Conservation (phyloP, 2,888 invertebrate species). For the Chrysodeixis includens region DNA sequence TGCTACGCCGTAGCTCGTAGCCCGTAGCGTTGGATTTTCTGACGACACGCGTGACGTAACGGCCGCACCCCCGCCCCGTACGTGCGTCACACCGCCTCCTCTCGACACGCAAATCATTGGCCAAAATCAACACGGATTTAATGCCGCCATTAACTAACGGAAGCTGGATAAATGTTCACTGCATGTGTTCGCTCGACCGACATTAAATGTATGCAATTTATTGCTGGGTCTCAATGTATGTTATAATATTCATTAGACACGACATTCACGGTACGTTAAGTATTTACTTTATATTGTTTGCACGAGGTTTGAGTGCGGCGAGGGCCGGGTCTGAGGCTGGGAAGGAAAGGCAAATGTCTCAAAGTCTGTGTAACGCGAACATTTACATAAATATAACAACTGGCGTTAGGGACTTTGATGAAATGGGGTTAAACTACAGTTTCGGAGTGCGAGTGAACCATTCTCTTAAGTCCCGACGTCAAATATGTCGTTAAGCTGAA, state of each 20-base stretch:
- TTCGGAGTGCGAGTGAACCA: conserved; percentile 37
- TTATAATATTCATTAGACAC: conserved; percentile 40
- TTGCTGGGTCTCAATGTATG: background rate
- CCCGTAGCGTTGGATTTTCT: conserved; percentile 63
- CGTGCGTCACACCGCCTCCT: conserved; percentile 69
- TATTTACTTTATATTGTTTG: conserved; percentile 43
- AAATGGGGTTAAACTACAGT: conserved; percentile 46
- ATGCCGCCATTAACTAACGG: conserved; percentile 56
- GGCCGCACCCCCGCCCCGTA: conserved; percentile 73
- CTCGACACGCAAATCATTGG: conserved; percentile 75
- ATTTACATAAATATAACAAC: conserved; percentile 55
- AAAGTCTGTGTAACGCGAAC: conserved; percentile 45
- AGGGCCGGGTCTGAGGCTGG: conserved; percentile 15
- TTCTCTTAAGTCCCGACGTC: conserved; percentile 25
- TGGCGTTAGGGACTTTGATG: conserved; percentile 47
- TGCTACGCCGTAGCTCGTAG: conserved; percentile 65
- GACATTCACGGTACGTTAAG: conserved; percentile 20
- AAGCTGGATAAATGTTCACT: conserved; percentile 59
- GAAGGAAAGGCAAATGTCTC: conserved; percentile 43
- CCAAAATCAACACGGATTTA: conserved; percentile 79
- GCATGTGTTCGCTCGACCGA: conserved; percentile 43
- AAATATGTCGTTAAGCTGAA: conserved; percentile 39
- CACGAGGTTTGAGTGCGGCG: conserved; percentile 15
- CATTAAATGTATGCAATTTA: conserved; percentile 44
- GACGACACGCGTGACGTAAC: conserved; percentile 83